These are phyloP conservation scores for Sebastes aleutianus DNA, from an alignment of 2,797 vertebrate species.

Conservation along the genomic window DNA sequence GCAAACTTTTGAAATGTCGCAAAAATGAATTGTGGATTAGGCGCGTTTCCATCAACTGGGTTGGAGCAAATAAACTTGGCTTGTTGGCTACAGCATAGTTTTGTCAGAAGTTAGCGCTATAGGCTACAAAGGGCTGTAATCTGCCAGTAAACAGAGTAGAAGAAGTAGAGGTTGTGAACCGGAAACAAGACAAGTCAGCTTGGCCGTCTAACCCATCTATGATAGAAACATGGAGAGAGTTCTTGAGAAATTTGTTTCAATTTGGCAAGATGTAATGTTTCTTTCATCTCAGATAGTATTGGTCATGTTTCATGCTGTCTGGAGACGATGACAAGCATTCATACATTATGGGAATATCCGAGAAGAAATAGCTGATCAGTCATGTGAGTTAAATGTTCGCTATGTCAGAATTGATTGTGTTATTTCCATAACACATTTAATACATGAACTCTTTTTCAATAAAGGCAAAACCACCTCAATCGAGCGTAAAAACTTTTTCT, in stretches of 20 bases:
- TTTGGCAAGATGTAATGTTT: neutral
- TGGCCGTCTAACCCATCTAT: too few species aligned
- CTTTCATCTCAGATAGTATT: fast-evolving
- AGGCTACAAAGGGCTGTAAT: neutral
- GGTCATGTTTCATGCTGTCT: neutral
- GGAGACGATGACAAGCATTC: too few species aligned
- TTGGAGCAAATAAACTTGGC: too few species aligned
- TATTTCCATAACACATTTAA: neutral
- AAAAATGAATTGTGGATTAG: too few species aligned
- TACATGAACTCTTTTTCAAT: neutral
- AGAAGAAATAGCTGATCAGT: neutral
- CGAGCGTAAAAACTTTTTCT: neutral
- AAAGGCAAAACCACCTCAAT: neutral
- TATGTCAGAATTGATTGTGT: neutral
- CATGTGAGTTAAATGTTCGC: neutral
- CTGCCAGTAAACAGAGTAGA: neutral
- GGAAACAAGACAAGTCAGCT: neutral
- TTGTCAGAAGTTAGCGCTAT: neutral
- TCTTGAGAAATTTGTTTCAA: too few species aligned
- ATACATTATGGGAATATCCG: too few species aligned
- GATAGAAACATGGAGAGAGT: too few species aligned
- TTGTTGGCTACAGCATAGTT: too few species aligned
- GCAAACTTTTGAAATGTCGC: too few species aligned
- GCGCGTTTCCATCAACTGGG: too few species aligned
- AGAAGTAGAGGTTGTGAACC: neutral